These are phyloP conservation scores for Benitochromis conjunctus DNA, from an alignment of 2,113 vertebrate species.

Conservation along the genomic window DNA sequence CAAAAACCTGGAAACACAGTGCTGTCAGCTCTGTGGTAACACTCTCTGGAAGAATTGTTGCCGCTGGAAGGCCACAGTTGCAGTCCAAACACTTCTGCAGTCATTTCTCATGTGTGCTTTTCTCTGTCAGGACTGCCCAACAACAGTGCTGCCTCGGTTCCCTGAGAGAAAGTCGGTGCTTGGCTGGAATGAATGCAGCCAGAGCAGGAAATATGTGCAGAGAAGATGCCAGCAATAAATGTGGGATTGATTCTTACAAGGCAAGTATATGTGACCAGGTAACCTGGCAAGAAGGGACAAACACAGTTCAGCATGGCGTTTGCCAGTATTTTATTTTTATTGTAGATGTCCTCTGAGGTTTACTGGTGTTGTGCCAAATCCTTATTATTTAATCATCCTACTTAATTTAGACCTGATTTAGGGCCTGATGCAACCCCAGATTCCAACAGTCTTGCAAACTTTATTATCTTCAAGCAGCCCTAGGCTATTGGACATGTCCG, in stretches of 20 bases:
- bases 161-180: constrained; percentile 81
- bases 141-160: constrained; percentile 85
- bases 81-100: constrained; percentile 14
- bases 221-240: constrained; percentile 70
- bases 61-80: neutral
- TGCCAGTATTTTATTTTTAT: neutral
- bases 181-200: constrained; percentile 81
- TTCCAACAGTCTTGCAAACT: constrained; percentile 5
- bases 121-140: constrained; percentile 80
- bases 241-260: constrained; percentile 79
- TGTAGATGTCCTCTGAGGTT: neutral
- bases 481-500: neutral
- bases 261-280: constrained; percentile 62
- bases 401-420: constrained; percentile 40
- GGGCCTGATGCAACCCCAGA: neutral
- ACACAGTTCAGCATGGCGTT: neutral
- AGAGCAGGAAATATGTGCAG: constrained; percentile 78
- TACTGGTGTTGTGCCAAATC: constrained; percentile 1
- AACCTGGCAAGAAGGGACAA: neutral
- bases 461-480: neutral
- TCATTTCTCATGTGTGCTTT: constrained; percentile 16
- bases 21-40: neutral
- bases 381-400: constrained; percentile 40
- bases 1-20: neutral
- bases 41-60: neutral